Conservation (phyloP, 1,140 invertebrate genomes). For the Metopolophium dirhodum region DNA sequence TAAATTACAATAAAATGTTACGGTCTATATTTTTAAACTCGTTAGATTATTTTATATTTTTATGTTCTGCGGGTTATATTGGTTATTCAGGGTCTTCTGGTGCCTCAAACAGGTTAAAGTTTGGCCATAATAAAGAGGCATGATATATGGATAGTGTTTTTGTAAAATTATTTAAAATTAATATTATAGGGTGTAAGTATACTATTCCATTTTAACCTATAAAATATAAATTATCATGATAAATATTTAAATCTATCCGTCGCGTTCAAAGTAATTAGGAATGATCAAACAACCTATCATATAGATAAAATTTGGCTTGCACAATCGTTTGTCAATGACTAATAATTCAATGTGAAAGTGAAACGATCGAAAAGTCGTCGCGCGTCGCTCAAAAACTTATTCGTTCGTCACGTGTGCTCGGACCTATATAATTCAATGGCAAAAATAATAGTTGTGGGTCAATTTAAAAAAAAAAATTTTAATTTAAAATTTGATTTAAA, state of each 20-base stretch:
- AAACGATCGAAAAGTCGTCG: background rate
- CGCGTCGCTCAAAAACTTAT: background rate
- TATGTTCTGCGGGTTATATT: no score
- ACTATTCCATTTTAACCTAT: background rate
- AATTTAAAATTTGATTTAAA: no score
- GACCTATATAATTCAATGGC: background rate
- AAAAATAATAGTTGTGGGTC: background rate
- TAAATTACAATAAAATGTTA: no score
- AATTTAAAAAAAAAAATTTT: background rate
- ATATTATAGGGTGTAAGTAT: no score
- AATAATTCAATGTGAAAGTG: background rate
- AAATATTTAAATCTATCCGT: background rate
- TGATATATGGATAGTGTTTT: no score
- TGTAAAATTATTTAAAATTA: no score
- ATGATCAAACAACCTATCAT: background rate
- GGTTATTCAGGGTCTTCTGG: no score
- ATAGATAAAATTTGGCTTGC: constrained; percentile 1
- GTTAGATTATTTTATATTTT: no score
- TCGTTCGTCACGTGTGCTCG: background rate
- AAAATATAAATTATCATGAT: background rate
- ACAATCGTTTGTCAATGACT: background rate
- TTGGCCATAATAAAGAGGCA: no score
- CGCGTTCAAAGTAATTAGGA: background rate
- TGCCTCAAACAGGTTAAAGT: no score
- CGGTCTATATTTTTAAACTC: no score